Evolutionary conservation across 2,888 invertebrate species (phyloP), one percentile per base, ranked within the genome.

Genomic region (Callimorpha dominula): DNA sequence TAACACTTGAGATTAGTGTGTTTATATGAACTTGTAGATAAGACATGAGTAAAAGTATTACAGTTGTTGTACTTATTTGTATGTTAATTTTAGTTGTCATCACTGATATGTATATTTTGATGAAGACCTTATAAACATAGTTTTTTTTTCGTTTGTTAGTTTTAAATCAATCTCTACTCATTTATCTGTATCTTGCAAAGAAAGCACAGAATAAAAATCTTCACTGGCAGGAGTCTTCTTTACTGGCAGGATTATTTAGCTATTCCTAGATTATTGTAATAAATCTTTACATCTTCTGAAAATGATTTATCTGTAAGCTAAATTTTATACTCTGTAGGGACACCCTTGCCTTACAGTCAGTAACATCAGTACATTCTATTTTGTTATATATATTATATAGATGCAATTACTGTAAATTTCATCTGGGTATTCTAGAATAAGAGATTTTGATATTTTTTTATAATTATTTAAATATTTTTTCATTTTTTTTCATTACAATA

Each of bases 1-100:
- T 72, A 60, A 52, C 72, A 75, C 57, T 73, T 73, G 40, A 82
- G 75, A 80, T 74, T 73, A 79, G 11, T n/a, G 12, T 68, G 54
- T 50, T 68, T 50, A 73, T 70, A 70, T 65, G 73, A 74, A 72
- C 42, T 62, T n/a, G 70, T n/a, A 68, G 72, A 74, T 79, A 76
- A 64, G 52, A 7, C 42, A 12, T 31, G 43, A 74, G 11, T 60
- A 60, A 60, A 17, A 49, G 63, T 68, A 17, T 54, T 67, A 52
- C 60, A 60, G 31, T 60, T 60, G 50, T 68, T 40, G 67, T 67
- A 40, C 42, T 17, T 52, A 3, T 57, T 67, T 76, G 77, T 68
- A 46, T 68, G 20, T n/a, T 68, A 60, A 68, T 68, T 60, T 57
- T 14, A 20, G 15, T 68, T 68, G 60, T 68, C 46, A 60, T 20